Base-by-base conservation (phyloP, 2,113 vertebrate species). In the Hippocampus guttulatus region DNA sequence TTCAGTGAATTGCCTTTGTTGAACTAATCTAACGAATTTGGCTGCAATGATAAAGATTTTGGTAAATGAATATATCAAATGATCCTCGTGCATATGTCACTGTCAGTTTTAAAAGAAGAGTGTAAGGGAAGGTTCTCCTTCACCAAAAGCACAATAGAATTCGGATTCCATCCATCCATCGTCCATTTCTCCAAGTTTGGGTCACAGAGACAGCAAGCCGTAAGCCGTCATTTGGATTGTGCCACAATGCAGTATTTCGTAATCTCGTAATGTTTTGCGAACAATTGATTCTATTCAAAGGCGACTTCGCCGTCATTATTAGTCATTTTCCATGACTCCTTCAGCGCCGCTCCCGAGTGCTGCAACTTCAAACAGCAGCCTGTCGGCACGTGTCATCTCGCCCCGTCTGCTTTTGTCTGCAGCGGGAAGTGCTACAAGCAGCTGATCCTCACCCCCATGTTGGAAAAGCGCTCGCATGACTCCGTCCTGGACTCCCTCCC, bases 401-500 rank as follows among this genome's bases (percentile, higher is more conserved):
- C 3, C 16, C 62, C 25, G 6, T 73, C 18, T 68, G 49, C 61
- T 71, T 55, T 73, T 71, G 51, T 69, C 10, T 43, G 51, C 85
- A 99, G 97, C 70, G 97, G 96, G 60, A 95, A 94, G 89, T 99
- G 97, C 87, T 95, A 98, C 86, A 96, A 96, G 68, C 94, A 97
- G 90, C 92, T 95, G 63, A 93, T 99, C 52, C 89, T 99, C 74
- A 93, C 94, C 0, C 97, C 97, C 1, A 93, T 96, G 94, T 91
- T 98, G 90, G 96, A 97, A 82, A 95, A 95, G 49, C 93, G 94
- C 4, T 96, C 94, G 5, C 92, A 92, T 0, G 95, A 98, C 76
- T 95, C 94, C 0, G 85, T 92, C 71, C 89, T 93, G 1, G 94
- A 95, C 86, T 94, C 95, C 51, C 91, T 96, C 66, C 96, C 96